Evolutionary conservation across 1,140 invertebrate species (phyloP).

Genomic region (Rhyzopertha dominica): DNA sequence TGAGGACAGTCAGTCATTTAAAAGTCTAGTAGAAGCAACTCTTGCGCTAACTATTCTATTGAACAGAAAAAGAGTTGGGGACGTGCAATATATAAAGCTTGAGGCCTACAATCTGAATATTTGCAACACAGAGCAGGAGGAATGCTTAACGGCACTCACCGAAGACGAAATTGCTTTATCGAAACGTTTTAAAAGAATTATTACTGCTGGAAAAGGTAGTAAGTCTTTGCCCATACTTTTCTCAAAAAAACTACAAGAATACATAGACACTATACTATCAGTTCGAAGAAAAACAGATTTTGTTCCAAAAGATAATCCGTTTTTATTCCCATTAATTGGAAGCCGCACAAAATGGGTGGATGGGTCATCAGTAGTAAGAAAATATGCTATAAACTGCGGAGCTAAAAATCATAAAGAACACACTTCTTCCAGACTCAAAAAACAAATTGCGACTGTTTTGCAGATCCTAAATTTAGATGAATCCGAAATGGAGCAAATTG

Average conservation of each 20-base stretch:
- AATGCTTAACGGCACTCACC: not conserved
- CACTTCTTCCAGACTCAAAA: constrained; percentile 20
- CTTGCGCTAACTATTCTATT: constrained; percentile 23
- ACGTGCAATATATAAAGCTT: constrained; percentile 18
- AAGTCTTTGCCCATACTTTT: not conserved
- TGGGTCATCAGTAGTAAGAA: constrained; percentile 16
- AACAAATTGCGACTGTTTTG: constrained; percentile 26
- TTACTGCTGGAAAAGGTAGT: constrained; percentile 2
- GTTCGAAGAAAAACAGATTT: constrained; percentile 10
- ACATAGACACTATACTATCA: constrained; percentile 2
- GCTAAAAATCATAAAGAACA: constrained; percentile 16
- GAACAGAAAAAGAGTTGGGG: constrained; percentile 26
- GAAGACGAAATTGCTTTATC: not conserved
- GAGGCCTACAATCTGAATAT: constrained; percentile 6
- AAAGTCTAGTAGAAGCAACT: constrained; percentile 14
- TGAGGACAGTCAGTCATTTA: constrained; percentile 15
- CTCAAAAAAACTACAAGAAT: not conserved
- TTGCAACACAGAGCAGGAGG: not conserved
- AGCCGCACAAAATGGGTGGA: constrained; percentile 13
- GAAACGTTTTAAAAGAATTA: constrained; percentile 2
- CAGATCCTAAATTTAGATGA: constrained; percentile 24
- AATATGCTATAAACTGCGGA: constrained; percentile 18
- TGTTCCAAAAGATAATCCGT: constrained; percentile 16
- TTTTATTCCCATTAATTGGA: constrained; percentile 14
- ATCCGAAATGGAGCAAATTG: constrained; percentile 23